Conservation (phyloP, 2,888 invertebrate species). For the Panorpa germanica region DNA sequence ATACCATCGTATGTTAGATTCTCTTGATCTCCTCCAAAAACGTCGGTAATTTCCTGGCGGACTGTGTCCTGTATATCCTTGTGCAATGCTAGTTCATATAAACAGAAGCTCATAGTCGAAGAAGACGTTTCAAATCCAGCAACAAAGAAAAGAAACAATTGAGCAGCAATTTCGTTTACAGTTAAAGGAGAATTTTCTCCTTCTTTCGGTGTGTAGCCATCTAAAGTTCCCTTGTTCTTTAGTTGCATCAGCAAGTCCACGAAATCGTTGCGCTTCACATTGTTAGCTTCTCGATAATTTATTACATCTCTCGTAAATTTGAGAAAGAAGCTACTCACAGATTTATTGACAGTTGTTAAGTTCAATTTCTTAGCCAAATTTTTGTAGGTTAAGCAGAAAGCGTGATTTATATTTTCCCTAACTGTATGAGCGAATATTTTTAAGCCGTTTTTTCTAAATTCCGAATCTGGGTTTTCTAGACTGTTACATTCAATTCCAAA, state of each 20-base stretch:
- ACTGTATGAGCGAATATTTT: slow-evolving; percentile 29
- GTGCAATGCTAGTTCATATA: slow-evolving; percentile 29
- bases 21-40: slow-evolving; percentile 20
- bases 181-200: slow-evolving; percentile 7
- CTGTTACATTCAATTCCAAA: slow-evolving; percentile 39
- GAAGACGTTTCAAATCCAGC: slow-evolving; percentile 34
- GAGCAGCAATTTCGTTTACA: slow-evolving; percentile 30
- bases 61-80: slow-evolving; percentile 24
- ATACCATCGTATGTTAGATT: slow-evolving; percentile 26
- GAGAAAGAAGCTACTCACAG: slow-evolving; percentile 14
- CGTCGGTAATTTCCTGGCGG: slow-evolving; percentile 23
- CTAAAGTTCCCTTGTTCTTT: slow-evolving; percentile 17
- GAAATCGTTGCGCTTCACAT: slow-evolving; percentile 26
- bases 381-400: too few relatives aligned
- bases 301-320: slow-evolving; percentile 19
- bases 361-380: too few relatives aligned
- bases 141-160: slow-evolving; percentile 32
- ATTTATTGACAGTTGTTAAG: too few relatives aligned
- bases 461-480: slow-evolving; percentile 30
- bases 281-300: slow-evolving; percentile 19
- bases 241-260: slow-evolving; percentile 26
- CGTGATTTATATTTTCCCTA: too few relatives aligned
- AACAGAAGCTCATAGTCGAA: slow-evolving; percentile 25
- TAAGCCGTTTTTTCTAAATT: slow-evolving; percentile 28
- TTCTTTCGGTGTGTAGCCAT: slow-evolving; percentile 11